A percentile compares a stretch with the other conserved stretches of the same genome.
phyloP scores from a whole-genome alignment of 2,797 vertebrate species.

The Tadarida brasiliensis region DNA sequence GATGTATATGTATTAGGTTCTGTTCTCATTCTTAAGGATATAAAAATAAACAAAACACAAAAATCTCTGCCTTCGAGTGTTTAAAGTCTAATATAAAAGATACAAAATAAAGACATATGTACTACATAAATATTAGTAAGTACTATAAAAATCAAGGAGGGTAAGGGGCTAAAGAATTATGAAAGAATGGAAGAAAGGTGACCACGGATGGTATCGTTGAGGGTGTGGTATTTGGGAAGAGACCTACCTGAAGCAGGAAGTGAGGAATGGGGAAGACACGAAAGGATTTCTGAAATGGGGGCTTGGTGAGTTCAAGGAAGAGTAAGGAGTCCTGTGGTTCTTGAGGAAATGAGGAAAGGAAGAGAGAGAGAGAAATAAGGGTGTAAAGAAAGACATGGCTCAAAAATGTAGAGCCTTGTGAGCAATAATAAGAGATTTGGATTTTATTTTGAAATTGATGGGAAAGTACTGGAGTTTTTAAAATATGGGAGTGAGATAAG shows the following conservation, averaged over 20 bases:
- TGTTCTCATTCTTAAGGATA: not conserved
- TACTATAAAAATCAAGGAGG: not conserved
- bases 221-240: not conserved
- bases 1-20: not conserved
- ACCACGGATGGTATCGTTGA: not conserved
- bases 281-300: not conserved
- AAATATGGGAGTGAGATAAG: not conserved
- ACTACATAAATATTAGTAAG: not conserved
- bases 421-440: not conserved
- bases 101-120: not conserved
- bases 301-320: not conserved
- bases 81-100: not conserved
- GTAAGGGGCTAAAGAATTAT: not conserved
- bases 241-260: not conserved
- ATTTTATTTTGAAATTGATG: not conserved
- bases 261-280: not conserved
- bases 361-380: not conserved
- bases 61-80: not conserved
- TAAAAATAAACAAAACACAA: not conserved
- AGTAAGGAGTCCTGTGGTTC: not conserved
- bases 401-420: not conserved
- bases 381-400: not conserved
- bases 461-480: not conserved
- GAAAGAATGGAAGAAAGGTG: not conserved
- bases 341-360: not conserved